Evolutionary conservation across 2,797 vertebrate species (phyloP), one percentile per base, ranked within the genome.

Genomic region (Delichon dasypus): DNA sequence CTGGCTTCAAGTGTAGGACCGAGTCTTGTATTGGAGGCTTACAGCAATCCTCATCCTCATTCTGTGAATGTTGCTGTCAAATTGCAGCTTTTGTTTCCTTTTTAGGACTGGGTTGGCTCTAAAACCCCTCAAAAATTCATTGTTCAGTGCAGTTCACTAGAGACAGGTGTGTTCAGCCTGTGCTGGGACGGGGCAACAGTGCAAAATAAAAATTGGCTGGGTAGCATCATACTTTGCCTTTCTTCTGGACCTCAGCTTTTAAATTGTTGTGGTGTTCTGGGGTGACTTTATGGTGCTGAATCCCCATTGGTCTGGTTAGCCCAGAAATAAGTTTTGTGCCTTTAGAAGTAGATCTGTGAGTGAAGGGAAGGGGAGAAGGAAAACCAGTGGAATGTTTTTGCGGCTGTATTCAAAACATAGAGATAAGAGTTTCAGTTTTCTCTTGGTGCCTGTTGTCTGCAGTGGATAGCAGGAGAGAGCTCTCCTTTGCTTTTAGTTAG

Each of bases 351-450:
- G 9, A 53, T 19, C 38, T 53, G 38, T n/a, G 30, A 44, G 19
- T 0, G 0, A 42, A 29, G 10, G 6, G 9, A 57, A 4, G 10
- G 5, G 12, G 25, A 30, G 32, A 30, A 54, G 32, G 38, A 62
- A 64, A 76, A 42, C 5, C 2, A 2, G 2, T 12, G 7, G 5
- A 42, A 22, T 18, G 8, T 51, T 62, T 42, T 51, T 1, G 2
- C 4, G 7, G 7, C 6, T 53, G 2, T 53, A 34, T 36, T 53
- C 29, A 19, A 76, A 36, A 16, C 5, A 50, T 1, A 23, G 60
- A 64, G 25, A 19, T 12, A 18, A 34, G 26, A 44, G 26, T 32
- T 54, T 53, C 25, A 29, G 25, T 23, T 64, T 30, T 34, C 66
- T 23, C 27, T 13, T 2, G 3, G 48, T 32, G 25, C 1, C 3